These are phyloP conservation scores for Leptinotarsa haldemani DNA, from an alignment of 2,888 invertebrate genomes.

Conservation along the genomic window DNA sequence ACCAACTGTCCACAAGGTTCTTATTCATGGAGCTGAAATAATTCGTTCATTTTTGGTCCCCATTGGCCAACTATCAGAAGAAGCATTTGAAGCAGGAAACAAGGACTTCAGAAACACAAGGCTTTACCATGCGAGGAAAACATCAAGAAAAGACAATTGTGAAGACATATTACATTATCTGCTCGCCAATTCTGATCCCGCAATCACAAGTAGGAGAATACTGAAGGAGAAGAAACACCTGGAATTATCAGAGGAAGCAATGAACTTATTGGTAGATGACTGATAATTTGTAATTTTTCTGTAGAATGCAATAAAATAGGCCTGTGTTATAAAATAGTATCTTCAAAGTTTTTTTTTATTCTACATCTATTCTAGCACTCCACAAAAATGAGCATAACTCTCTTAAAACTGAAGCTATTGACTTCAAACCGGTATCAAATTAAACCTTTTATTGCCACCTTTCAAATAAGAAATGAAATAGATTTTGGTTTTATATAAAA, in stretches of 20 bases:
- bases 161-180: slow-evolving; percentile 29
- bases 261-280: slow-evolving; percentile 1
- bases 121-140: slow-evolving; percentile 28
- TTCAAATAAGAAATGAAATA: no score
- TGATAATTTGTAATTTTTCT: no score
- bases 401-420: no score
- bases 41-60: slow-evolving; percentile 42
- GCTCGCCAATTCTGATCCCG: slow-evolving; percentile 22
- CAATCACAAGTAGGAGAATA: slow-evolving; percentile 16
- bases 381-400: no score
- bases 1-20: slow-evolving; percentile 43
- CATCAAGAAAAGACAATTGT: slow-evolving; percentile 36
- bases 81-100: slow-evolving; percentile 48
- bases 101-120: slow-evolving; percentile 35
- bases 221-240: slow-evolving; percentile 19
- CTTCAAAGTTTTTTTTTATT: no score
- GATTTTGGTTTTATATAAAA: no score
- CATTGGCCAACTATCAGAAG: slow-evolving; percentile 47
- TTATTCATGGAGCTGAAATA: slow-evolving; percentile 46
- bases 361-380: no score
- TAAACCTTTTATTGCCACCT: no score
- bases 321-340: no score
- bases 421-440: no score
- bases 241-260: slow-evolving; percentile 18
- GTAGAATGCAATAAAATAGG: no score